These are phyloP conservation scores for Argynnis bischoffii DNA, from an alignment of 2,888 invertebrate genomes.

Conservation along the genomic window DNA sequence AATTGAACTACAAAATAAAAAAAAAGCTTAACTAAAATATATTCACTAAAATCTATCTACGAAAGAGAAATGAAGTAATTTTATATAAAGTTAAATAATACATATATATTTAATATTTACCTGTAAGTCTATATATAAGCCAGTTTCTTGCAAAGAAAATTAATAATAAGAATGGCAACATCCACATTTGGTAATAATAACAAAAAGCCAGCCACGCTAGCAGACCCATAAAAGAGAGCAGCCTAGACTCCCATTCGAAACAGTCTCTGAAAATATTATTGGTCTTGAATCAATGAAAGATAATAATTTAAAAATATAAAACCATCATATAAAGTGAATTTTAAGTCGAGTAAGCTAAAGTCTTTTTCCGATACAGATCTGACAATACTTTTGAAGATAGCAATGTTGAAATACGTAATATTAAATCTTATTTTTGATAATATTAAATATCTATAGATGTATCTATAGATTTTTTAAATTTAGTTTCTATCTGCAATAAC, in stretches of 20 bases:
- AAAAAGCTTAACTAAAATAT: conserved; percentile 34
- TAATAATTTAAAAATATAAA: background rate
- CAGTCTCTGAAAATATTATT: conserved; percentile 86
- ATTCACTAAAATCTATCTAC: conserved; percentile 14
- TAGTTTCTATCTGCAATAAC: too few relatives aligned
- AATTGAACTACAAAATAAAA: conserved; percentile 61
- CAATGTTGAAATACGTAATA: too few relatives aligned
- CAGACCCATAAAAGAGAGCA: conserved; percentile 92
- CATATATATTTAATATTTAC: conserved; percentile 45
- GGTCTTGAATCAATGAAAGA: background rate
- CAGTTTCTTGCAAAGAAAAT: conserved; percentile 87
- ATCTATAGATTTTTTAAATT: too few relatives aligned
- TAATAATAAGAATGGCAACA: conserved; percentile 92
- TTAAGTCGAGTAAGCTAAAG: too few relatives aligned
- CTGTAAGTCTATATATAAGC: conserved; percentile 76
- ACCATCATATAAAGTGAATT: too few relatives aligned
- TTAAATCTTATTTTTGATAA: too few relatives aligned
- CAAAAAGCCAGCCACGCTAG: conserved; percentile 93
- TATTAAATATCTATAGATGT: too few relatives aligned
- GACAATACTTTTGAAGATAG: too few relatives aligned
- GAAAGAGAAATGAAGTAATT: background rate
- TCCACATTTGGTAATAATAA: conserved; percentile 97
- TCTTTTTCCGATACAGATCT: too few relatives aligned
- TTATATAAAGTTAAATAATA: background rate
- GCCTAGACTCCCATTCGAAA: conserved; percentile 97